Evolutionary conservation across 2,113 vertebrate species (phyloP).

Genomic region (Holacanthus passer): DNA sequence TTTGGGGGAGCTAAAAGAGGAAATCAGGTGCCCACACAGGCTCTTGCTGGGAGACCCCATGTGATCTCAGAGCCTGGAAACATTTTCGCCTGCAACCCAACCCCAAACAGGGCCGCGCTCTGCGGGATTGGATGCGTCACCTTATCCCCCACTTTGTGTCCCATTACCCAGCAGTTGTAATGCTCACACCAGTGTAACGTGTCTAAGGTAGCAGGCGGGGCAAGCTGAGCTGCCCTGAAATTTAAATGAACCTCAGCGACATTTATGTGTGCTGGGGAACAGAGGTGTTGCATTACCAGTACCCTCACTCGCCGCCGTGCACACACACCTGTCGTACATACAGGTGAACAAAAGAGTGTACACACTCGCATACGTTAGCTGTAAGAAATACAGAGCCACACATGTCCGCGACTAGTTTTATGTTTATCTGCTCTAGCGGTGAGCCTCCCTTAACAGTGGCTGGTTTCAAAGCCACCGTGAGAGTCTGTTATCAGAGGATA

Average conservation of each 20-base stretch:
- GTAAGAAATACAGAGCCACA: constrained; percentile 45
- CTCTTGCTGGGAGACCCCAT: constrained; percentile 37
- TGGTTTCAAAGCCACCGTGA: constrained; percentile 54
- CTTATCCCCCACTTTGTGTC: constrained; percentile 81
- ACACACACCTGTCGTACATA: constrained; percentile 73
- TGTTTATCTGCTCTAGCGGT: constrained; percentile 38
- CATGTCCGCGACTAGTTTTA: constrained; percentile 27
- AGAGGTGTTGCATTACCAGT: constrained; percentile 78
- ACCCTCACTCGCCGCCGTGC: constrained; percentile 58
- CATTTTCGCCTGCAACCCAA: constrained; percentile 81
- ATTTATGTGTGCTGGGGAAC: constrained; percentile 76
- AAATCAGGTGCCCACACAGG: constrained; percentile 25
- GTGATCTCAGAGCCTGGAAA: constrained; percentile 65
- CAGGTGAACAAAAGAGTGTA: constrained; percentile 62
- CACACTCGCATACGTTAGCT: constrained; percentile 47
- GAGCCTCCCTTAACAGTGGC: constrained; percentile 46
- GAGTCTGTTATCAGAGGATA: constrained; percentile 44
- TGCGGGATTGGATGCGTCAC: constrained; percentile 78
- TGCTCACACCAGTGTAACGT: constrained; percentile 82
- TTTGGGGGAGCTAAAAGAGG: constrained; percentile 13
- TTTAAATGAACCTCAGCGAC: constrained; percentile 84
- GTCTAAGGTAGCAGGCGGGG: constrained; percentile 74
- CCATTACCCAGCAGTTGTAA: constrained; percentile 83
- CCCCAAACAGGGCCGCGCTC: constrained; percentile 54
- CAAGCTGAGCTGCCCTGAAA: constrained; percentile 81